A percentile compares a stretch with the other conserved stretches of the same genome.
These are phyloP conservation scores for Macrostomum cliftonense DNA, from an alignment of 2,888 invertebrate genomes.

Conservation along the genomic window DNA sequence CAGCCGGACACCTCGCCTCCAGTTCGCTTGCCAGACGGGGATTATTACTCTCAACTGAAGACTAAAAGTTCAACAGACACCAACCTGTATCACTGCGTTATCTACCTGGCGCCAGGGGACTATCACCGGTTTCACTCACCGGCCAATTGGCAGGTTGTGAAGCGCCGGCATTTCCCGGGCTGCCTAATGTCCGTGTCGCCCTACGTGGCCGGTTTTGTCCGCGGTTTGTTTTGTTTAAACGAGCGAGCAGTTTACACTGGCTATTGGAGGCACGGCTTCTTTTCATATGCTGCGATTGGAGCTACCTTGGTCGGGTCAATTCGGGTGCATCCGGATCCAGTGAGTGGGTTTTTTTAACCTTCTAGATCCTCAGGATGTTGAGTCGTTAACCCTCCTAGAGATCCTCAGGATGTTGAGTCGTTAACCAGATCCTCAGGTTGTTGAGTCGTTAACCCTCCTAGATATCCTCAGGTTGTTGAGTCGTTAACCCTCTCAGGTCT, in stretches of 20 bases:
- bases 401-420: too few species aligned
- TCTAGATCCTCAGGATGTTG: too few species aligned
- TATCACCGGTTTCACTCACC: constrained; percentile 91
- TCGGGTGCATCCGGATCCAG: constrained; percentile 44
- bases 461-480: too few species aligned
- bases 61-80: constrained; percentile 31
- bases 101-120: constrained; percentile 92
- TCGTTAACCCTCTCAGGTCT: too few species aligned
- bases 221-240: constrained; percentile 76
- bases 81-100: constrained; percentile 67
- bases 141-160: constrained; percentile 62
- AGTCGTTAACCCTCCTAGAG: too few species aligned
- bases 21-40: neutral
- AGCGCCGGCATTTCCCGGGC: constrained; percentile 70
- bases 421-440: too few species aligned
- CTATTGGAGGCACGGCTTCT: constrained; percentile 80
- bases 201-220: constrained; percentile 61
- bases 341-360: too few species aligned
- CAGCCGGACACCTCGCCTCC: too few species aligned
- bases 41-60: constrained; percentile 1
- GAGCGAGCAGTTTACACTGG: constrained; percentile 80
- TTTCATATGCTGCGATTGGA: constrained; percentile 85
- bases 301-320: constrained; percentile 96
- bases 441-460: too few species aligned
- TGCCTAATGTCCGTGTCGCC: constrained; percentile 78